Percentiles rank a stretch among this genome's conserved stretches.
These are phyloP conservation scores for Sebastes oblongus DNA, from an alignment of 2,797 vertebrate species.

Conservation along the genomic window DNA sequence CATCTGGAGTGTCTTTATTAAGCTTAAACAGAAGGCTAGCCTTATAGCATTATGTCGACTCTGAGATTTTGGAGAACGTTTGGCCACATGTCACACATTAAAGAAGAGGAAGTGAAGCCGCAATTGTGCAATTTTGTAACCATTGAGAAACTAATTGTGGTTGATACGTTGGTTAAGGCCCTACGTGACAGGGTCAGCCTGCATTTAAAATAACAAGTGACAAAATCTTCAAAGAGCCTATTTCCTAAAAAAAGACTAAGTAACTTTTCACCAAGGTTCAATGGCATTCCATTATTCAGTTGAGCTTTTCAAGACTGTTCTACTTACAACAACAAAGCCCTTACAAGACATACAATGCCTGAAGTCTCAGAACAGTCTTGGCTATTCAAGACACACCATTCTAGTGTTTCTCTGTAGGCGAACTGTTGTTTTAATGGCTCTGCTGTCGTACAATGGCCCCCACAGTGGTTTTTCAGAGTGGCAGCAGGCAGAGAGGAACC, in stretches of 20 bases:
- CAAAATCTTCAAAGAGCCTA: background rate
- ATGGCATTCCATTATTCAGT: slow-evolving; percentile 18
- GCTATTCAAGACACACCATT: slow-evolving; percentile 44
- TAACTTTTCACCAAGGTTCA: background rate
- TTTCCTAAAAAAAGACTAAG: background rate
- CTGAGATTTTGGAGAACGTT: background rate
- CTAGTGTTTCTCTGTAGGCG: slow-evolving; percentile 69
- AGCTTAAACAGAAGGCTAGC: background rate
- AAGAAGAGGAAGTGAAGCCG: slow-evolving; percentile 28
- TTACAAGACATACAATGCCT: slow-evolving; percentile 46
- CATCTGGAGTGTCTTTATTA: slow-evolving; percentile 33
- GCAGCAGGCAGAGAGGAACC: slow-evolving; percentile 52
- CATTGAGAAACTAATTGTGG: slow-evolving; percentile 37
- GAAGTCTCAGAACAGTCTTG: slow-evolving; percentile 48
- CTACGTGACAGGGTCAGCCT: background rate
- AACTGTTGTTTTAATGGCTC: slow-evolving; percentile 69
- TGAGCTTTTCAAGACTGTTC: slow-evolving; percentile 45
- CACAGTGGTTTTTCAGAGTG: slow-evolving; percentile 52
- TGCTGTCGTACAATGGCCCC: slow-evolving; percentile 67
- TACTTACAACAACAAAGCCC: slow-evolving; percentile 59
- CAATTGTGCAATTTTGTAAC: slow-evolving; percentile 33
- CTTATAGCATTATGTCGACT: background rate
- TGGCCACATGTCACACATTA: background rate
- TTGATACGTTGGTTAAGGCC: background rate
- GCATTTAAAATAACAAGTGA: background rate